Evolutionary conservation across 2,888 invertebrate species (phyloP).

Genomic region (Frankliniella fusca): DNA sequence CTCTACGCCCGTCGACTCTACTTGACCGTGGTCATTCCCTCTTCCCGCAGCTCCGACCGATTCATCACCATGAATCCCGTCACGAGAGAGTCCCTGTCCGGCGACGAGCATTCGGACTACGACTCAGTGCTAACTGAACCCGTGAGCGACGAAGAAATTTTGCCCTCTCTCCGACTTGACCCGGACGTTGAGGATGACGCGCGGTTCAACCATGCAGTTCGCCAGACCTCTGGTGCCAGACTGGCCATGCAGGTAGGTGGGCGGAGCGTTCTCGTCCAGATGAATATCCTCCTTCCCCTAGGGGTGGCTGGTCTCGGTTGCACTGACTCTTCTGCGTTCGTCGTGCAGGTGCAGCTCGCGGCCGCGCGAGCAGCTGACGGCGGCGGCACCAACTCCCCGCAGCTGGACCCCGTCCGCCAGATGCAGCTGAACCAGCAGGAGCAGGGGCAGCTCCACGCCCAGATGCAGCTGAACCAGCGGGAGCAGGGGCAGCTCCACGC

Average conservation of each 20-base stretch:
- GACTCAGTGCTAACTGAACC: background rate
- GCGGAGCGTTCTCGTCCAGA: too few relatives aligned
- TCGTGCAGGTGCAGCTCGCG: background rate
- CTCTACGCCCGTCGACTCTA: background rate
- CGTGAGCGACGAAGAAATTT: background rate
- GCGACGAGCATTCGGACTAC: background rate
- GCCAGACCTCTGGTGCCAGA: too few relatives aligned
- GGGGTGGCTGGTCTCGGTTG: too few relatives aligned
- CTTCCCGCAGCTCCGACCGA: background rate
- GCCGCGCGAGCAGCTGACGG: background rate
- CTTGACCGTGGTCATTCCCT: background rate
- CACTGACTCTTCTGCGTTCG: too few relatives aligned
- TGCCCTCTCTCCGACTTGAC: background rate
- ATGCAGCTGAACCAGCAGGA: background rate
- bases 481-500: too few relatives aligned
- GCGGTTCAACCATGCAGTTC: too few relatives aligned
- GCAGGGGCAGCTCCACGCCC: background rate
- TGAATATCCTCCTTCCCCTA: too few relatives aligned
- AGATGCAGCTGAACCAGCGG: background rate
- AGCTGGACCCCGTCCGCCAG: background rate
- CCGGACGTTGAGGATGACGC: background rate
- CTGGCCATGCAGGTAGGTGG: too few relatives aligned
- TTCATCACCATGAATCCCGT: background rate
- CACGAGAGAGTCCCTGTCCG: background rate
- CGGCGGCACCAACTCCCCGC: conserved; percentile 2